A percentile compares a stretch with the other conserved stretches of the same genome.
phyloP scores from a whole-genome alignment of 2,113 vertebrate genomes.

The Propithecus coquereli region DNA sequence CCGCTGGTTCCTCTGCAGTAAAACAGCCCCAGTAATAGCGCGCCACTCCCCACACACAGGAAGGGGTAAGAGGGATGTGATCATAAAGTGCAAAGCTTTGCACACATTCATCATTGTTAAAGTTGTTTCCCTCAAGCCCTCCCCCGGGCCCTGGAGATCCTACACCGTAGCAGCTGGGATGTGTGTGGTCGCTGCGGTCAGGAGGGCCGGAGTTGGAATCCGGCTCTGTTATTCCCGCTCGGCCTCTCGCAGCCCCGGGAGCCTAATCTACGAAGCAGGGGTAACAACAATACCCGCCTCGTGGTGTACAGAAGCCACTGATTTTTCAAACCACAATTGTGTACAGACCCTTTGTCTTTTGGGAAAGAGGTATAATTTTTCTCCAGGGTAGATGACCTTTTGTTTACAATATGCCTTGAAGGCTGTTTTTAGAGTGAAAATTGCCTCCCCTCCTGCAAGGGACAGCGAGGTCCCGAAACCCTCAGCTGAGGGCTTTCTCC shows the following conservation, averaged over 20 bases:
- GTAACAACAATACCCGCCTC: background rate
- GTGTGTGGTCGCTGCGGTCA: fast-evolving
- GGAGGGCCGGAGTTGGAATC: background rate
- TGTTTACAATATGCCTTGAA: background rate
- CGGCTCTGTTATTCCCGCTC: background rate
- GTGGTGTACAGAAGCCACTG: background rate
- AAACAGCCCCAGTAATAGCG: background rate
- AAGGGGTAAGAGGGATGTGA: background rate
- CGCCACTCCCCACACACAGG: background rate
- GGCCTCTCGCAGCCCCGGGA: background rate
- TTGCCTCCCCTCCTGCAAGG: too few species aligned
- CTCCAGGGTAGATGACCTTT: background rate
- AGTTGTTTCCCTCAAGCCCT: background rate
- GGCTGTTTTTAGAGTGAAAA: background rate
- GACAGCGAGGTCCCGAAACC: background rate
- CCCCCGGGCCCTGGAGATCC: background rate
- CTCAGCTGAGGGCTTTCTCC: background rate
- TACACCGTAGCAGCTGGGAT: fast-evolving
- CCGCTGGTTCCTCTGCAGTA: background rate
- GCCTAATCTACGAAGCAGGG: background rate
- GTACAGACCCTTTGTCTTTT: background rate
- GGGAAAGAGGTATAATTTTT: background rate
- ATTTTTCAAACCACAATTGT: background rate
- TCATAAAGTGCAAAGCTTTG: background rate
- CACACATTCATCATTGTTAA: background rate